phyloP scores from a whole-genome alignment of 2,113 vertebrate species.

The Arenaria interpres region DNA sequence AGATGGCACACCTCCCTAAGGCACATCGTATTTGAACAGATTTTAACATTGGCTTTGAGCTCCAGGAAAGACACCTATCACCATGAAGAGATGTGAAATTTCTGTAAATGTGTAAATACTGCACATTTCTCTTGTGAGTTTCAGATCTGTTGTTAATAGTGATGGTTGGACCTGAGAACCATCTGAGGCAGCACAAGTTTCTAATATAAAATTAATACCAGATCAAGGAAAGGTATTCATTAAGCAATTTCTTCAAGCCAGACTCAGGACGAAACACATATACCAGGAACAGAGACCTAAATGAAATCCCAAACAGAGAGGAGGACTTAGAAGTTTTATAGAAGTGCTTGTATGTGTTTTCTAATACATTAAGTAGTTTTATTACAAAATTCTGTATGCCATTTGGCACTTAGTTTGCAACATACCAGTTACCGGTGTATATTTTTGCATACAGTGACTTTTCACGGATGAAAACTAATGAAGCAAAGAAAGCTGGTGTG shows the following conservation, averaged over 20 bases:
- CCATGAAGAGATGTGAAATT: not conserved
- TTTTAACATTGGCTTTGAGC: not conserved
- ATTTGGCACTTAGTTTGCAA: not conserved
- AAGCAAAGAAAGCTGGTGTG: not conserved
- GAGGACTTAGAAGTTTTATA: not conserved
- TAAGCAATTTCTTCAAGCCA: not conserved
- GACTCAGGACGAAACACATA: not conserved
- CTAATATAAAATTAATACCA: not conserved
- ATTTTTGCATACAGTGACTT: not conserved
- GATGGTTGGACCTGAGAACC: not conserved
- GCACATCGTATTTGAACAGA: not conserved
- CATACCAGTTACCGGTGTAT: not conserved
- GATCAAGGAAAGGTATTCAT: not conserved
- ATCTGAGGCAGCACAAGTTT: not conserved
- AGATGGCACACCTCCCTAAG: not conserved
- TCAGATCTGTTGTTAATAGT: not conserved
- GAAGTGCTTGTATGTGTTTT: not conserved
- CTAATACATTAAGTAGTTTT: not conserved
- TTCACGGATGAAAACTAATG: not conserved
- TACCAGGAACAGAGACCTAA: not conserved
- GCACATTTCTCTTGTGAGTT: not conserved
- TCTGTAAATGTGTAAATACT: not conserved
- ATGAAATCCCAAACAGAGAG: not conserved
- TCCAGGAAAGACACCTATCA: constrained; percentile 8
- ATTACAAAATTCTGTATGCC: not conserved